phyloP scores from a whole-genome alignment of 2,888 invertebrate species.

The Hyles lineata region DNA sequence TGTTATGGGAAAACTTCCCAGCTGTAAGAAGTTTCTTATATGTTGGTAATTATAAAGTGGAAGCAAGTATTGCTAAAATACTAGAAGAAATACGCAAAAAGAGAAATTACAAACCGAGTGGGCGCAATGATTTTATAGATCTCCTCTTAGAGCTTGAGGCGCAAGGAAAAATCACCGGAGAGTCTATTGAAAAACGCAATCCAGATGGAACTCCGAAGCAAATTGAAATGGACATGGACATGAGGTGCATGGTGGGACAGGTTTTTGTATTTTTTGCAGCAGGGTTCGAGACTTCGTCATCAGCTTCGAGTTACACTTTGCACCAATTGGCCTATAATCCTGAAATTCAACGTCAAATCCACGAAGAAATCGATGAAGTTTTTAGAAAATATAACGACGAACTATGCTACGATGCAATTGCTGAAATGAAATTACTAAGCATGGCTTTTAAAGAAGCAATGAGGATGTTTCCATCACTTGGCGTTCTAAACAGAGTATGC shows the following conservation, averaged over 20 bases:
- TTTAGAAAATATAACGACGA: slow-evolving; percentile 60
- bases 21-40: slow-evolving; percentile 45
- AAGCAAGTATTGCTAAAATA: slow-evolving; percentile 49
- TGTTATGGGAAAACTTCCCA: slow-evolving; percentile 58
- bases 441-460: slow-evolving; percentile 65
- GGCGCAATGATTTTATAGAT: slow-evolving; percentile 63
- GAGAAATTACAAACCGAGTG: slow-evolving; percentile 60
- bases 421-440: slow-evolving; percentile 60
- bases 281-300: slow-evolving; percentile 78
- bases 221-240: slow-evolving; percentile 60
- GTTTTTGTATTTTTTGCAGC: slow-evolving; percentile 72
- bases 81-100: slow-evolving; percentile 56
- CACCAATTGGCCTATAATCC: slow-evolving; percentile 70
- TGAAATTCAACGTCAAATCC: slow-evolving; percentile 64
- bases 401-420: slow-evolving; percentile 62
- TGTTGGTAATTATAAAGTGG: slow-evolving; percentile 38
- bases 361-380: slow-evolving; percentile 67
- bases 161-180: slow-evolving; percentile 61
- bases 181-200: slow-evolving; percentile 59
- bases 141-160: slow-evolving; percentile 56
- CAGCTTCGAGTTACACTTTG: slow-evolving; percentile 67
- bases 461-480: slow-evolving; percentile 63
- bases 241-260: slow-evolving; percentile 59
- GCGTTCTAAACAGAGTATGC: slow-evolving; percentile 60
- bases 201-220: slow-evolving; percentile 57